Evolutionary conservation across 2,113 vertebrate species (phyloP).

Genomic region (Phoxinus phoxinus): DNA sequence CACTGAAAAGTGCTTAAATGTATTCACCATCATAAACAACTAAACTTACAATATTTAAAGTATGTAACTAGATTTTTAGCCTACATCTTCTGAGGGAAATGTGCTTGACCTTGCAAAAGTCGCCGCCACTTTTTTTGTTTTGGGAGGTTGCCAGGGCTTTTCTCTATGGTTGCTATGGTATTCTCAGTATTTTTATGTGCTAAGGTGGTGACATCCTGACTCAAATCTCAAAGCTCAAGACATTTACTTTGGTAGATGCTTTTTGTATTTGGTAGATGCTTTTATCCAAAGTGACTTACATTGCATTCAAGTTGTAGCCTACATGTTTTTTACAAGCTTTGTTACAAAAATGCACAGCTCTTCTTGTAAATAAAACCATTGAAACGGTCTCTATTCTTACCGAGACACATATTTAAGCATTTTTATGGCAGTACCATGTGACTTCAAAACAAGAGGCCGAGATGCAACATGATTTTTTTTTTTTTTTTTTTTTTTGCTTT

Average conservation of each 20-base stretch:
- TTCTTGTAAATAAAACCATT: neutral
- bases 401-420: neutral
- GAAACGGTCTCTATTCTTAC: neutral
- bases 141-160: neutral
- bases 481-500: neutral
- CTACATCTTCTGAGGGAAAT: neutral
- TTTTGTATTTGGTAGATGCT: neutral
- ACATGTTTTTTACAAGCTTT: neutral
- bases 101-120: neutral
- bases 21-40: neutral
- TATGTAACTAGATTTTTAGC: neutral
- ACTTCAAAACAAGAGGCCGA: neutral
- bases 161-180: neutral
- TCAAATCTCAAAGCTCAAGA: neutral
- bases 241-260: no score
- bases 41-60: neutral
- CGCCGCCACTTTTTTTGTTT: neutral
- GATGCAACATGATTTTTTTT: conserved; percentile 2
- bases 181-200: neutral
- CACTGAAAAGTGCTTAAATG: neutral
- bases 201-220: neutral
- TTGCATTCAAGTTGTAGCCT: neutral
- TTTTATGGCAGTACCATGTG: neutral
- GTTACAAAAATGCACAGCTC: neutral
- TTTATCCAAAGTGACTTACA: neutral